Evolutionary conservation across 2,888 invertebrate species (phyloP), one percentile per base, ranked within the genome.

Genomic region (Cephalotes varians): DNA sequence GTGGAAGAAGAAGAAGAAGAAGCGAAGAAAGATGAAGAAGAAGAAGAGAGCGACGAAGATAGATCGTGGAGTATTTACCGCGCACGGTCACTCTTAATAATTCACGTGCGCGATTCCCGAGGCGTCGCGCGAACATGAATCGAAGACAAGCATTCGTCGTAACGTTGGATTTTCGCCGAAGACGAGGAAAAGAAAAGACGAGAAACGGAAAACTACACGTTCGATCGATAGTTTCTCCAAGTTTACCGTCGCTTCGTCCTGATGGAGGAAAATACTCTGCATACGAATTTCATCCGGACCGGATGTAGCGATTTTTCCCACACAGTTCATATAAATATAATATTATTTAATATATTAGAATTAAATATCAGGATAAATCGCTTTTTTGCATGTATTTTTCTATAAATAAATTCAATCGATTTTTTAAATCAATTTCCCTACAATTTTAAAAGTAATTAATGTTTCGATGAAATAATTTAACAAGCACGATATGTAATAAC

Each of bases 51-150:
- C 15, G 65, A 76, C 81, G 87, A 85, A 85, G 89, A 89, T 62
- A 79, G 85, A 85, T 82, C 82, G 84, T 85, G 82, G 77, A 82
- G 83, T 85, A 87, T 84, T 92, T 92, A 90, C 89, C 87, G 87
- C 91, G 88, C 86, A 88, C 85, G 84, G 71, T 85, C 87, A 90
- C 87, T 91, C 89, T 92, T 92, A 91, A 93, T 92, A 91, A 93
- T 93, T 93, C 92, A 91, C 90, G 88, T 90, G 89, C 91, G 89
- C 90, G 90, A 88, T 90, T 90, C 86, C 85, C 81, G 81, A 73
- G 76, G 83, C 83, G 82, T 73, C 79, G 82, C 67, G 74, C 67
- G 51, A 64, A 85, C 34, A 51, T 40, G 51, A 81, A 72, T 64
- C 83, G 54, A 88, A 81, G 73, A 71, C 84, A 72, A 83, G 80